Evolutionary conservation across 2,797 vertebrate genomes (phyloP).

Genomic region (Gallinago nigripennis): DNA sequence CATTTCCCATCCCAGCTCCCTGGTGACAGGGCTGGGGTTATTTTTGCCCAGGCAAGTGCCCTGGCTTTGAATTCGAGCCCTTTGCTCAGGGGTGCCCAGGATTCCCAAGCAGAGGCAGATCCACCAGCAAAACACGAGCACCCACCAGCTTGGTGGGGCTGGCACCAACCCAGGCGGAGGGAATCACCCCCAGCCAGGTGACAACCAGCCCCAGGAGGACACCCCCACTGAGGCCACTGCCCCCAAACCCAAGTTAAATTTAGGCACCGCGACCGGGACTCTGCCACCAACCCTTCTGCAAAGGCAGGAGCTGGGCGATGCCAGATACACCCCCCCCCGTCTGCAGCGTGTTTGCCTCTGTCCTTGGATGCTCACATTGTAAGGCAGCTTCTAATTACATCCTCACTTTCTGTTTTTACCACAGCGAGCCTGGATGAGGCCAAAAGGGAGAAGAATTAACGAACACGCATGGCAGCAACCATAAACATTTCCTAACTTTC

Average conservation of each 20-base stretch:
- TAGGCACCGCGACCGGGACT: background rate
- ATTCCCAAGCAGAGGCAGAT: background rate
- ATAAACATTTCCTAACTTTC: constrained; percentile 24
- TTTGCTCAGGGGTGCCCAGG: fast-evolving
- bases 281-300: background rate
- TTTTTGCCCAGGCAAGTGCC: background rate
- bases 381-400: constrained; percentile 11
- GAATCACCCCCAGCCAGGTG: background rate
- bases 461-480: background rate
- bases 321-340: background rate
- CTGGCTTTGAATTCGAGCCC: background rate
- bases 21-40: fast-evolving
- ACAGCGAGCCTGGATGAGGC: background rate
- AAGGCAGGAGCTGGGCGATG: background rate
- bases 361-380: background rate
- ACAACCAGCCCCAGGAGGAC: background rate
- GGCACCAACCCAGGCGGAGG: background rate
- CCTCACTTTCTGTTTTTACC: constrained; percentile 3
- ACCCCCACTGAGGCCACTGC: fast-evolving
- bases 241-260: background rate
- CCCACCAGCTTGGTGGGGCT: background rate
- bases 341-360: background rate
- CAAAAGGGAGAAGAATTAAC: constrained; percentile 2
- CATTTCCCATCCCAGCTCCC: background rate
- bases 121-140: background rate